phyloP scores from a whole-genome alignment of 2,797 vertebrate genomes.

The Acipenser ruthenus region DNA sequence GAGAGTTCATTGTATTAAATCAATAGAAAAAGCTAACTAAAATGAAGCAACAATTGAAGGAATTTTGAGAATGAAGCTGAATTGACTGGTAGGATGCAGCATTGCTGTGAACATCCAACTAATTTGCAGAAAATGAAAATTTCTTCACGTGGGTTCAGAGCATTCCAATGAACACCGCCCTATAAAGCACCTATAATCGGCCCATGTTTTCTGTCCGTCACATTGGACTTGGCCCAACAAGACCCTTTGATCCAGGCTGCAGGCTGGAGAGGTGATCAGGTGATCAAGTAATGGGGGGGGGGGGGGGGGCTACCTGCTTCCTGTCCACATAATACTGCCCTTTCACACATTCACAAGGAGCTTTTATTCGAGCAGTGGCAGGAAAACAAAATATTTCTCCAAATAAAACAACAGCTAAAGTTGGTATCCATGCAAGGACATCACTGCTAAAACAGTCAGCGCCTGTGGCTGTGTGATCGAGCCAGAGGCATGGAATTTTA shows the following conservation, averaged over 20 bases:
- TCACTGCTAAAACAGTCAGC: constrained; percentile 39
- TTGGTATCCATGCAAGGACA: constrained; percentile 29
- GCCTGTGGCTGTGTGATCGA: constrained; percentile 34
- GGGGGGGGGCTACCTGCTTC: constrained; percentile 15
- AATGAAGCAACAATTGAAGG: too few species aligned
- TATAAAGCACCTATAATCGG: too few species aligned
- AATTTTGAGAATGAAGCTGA: too few species aligned
- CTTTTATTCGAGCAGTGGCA: constrained; percentile 44
- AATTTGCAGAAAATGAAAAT: too few species aligned
- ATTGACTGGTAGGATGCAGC: too few species aligned
- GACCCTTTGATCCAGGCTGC: constrained; percentile 34
- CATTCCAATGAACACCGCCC: too few species aligned
- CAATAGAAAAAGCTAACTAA: too few species aligned
- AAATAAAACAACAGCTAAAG: constrained; percentile 40
- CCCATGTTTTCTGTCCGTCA: too few species aligned
- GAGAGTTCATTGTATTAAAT: too few species aligned
- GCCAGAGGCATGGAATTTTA: constrained; percentile 35
- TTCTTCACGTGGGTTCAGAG: too few species aligned
- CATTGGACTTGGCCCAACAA: background rate
- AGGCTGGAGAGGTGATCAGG: constrained; percentile 20
- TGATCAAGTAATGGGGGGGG: constrained; percentile 19
- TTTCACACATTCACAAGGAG: constrained; percentile 44
- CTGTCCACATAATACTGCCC: constrained; percentile 32
- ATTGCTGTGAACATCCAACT: too few species aligned
- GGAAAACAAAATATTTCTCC: constrained; percentile 65